Percentiles rank a stretch among this genome's conserved stretches.
Conservation (phyloP, 2,797 vertebrate species). For the Neosilurus hyrtlii region DNA sequence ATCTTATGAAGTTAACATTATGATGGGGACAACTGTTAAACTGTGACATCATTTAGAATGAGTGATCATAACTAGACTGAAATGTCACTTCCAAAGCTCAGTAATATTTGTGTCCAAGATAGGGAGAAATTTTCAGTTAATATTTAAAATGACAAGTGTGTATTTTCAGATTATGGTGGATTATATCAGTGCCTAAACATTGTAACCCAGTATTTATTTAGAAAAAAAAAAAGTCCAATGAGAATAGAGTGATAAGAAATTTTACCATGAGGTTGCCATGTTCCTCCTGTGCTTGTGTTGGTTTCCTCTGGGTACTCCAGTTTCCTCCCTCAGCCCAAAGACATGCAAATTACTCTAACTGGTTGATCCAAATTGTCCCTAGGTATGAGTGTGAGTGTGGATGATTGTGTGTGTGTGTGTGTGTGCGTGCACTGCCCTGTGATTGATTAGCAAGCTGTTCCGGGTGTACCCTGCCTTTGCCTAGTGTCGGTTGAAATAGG, state of each 20-base stretch:
- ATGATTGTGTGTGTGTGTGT: too few species aligned
- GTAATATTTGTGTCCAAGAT: constrained; percentile 3
- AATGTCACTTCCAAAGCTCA: constrained; percentile 13
- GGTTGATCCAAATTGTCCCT: too few species aligned
- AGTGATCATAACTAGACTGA: constrained; percentile 31
- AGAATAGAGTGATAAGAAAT: too few species aligned
- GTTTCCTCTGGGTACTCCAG: too few species aligned
- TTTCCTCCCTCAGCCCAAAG: too few species aligned
- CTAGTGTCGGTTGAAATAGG: too few species aligned
- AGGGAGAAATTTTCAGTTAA: neutral
- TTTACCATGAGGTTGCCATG: neutral
- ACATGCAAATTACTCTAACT: too few species aligned
- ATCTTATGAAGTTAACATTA: constrained; percentile 35
- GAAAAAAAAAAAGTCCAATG: neutral
- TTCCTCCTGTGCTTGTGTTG: too few species aligned
- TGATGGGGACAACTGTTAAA: constrained; percentile 25
- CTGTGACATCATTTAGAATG: constrained; percentile 22
- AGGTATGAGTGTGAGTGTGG: too few species aligned
- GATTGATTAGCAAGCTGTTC: too few species aligned
- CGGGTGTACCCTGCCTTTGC: too few species aligned
- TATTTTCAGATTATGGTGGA: neutral
- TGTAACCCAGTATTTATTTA: neutral
- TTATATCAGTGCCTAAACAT: neutral
- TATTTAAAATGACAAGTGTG: constrained; percentile 1
- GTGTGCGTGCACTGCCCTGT: too few species aligned